phyloP scores from a whole-genome alignment of 2,888 invertebrate genomes.

The Thyatira batis region DNA sequence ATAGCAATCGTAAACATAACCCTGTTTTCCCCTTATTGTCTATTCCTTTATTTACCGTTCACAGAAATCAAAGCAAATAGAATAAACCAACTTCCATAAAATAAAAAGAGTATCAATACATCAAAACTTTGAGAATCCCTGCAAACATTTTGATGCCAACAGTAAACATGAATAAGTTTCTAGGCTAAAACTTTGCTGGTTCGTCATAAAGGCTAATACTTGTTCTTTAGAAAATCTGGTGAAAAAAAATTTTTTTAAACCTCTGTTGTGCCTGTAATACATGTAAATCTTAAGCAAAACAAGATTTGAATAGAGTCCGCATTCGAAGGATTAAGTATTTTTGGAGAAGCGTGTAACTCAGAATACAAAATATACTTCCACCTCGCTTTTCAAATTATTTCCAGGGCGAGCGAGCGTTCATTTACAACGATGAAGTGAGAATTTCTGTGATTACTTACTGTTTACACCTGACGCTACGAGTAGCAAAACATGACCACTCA shows the following conservation, averaged over 20 bases:
- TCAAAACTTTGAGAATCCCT: slow-evolving; percentile 5
- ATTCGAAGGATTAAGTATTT: background rate
- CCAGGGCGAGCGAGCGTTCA: background rate
- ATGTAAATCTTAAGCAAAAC: slow-evolving; percentile 1
- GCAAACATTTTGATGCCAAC: slow-evolving; percentile 2
- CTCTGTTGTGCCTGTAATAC: background rate
- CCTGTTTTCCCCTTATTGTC: no score
- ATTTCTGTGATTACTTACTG: background rate
- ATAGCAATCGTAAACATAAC: no score
- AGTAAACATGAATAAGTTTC: background rate
- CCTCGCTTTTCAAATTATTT: background rate
- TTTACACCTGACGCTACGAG: background rate
- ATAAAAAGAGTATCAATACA: background rate
- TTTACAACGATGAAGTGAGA: background rate
- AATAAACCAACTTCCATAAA: background rate
- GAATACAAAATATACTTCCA: background rate
- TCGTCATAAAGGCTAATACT: background rate
- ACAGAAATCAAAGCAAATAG: no score
- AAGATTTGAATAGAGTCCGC: background rate
- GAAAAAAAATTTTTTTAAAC: background rate
- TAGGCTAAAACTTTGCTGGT: slow-evolving; percentile 1
- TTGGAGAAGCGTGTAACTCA: background rate
- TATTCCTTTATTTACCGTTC: no score
- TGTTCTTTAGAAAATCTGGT: background rate
- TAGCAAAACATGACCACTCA: background rate